Base-by-base conservation (phyloP, 2,888 invertebrate genomes). In the Strigamia transsilvanica region DNA sequence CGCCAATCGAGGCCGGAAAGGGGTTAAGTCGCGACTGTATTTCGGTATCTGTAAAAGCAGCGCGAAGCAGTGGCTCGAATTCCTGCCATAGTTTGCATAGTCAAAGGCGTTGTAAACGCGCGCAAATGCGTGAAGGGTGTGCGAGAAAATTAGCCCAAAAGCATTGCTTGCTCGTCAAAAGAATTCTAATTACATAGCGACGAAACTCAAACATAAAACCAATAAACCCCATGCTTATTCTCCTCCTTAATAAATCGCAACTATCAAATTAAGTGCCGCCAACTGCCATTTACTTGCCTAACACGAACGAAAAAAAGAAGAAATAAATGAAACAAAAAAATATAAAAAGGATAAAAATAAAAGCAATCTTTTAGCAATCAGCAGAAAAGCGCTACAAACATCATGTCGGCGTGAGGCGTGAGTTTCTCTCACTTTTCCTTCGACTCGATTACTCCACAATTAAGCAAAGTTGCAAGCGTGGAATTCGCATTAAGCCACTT, bases 401-500 rank as follows among this genome's bases (percentile, higher is more conserved):
- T 66, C 18, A 23, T 66, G 61, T 18, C 23, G 18, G 21, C n/a
- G 46, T 46, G 4, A 18, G 61, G 4, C 7, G 4, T 38, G 9
- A 38, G 38, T 10, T 10, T 38, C 61, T 66, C 61, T 18, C 61
- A 18, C 23, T 66, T 23, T 66, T n/a, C 61, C 23, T 66, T 66
- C 61, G 61, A 66, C 61, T 66, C 61, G 61, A 66, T 66, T 66
- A 66, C 61, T 66, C 61, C 61, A 66, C 61, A 66, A 66, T 66
- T 66, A 66, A 66, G 61, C 61, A 66, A 66, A 66, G 61, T 66
- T 66, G 61, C 61, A 23, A 66, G 61, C 61, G 61, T 23, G 61
- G 61, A 66, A 66, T 66, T 66, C 61, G 61, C 61, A 66, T 66
- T 66, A 66, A 66, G 61, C 61, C 61, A 66, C 61, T 66, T 66